phyloP scores from a whole-genome alignment of 2,888 invertebrate genomes.

The Erebia ligea region DNA sequence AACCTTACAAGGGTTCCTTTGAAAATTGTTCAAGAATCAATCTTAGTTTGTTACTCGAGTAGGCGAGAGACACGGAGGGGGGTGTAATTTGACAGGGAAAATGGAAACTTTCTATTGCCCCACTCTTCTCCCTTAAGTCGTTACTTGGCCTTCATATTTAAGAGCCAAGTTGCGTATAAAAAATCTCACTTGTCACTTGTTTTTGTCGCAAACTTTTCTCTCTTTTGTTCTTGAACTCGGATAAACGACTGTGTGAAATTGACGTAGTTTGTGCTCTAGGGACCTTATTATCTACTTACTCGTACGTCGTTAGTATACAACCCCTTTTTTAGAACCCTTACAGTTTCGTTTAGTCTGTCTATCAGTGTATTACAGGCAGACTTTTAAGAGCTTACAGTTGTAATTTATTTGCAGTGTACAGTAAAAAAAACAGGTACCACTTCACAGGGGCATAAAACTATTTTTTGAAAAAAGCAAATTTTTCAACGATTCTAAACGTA shows the following conservation, averaged over 20 bases:
- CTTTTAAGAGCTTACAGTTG: no score
- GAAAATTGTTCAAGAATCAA: slow-evolving; percentile 37
- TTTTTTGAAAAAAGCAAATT: no score
- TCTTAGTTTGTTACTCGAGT: slow-evolving; percentile 38
- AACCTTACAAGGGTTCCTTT: slow-evolving; percentile 13
- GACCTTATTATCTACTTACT: background rate
- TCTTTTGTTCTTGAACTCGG: slow-evolving; percentile 29
- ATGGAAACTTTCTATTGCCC: slow-evolving; percentile 59
- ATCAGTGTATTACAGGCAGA: no score
- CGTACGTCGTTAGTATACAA: background rate
- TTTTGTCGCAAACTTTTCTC: slow-evolving; percentile 24
- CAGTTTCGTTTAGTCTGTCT: no score
- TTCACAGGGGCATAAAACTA: no score
- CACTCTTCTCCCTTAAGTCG: slow-evolving; percentile 51
- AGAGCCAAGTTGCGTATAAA: slow-evolving; percentile 55
- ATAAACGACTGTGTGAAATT: slow-evolving; percentile 34
- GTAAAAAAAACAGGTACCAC: no score
- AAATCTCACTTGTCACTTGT: slow-evolving; percentile 36
- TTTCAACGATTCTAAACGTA: no score
- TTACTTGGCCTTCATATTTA: slow-evolving; percentile 50
- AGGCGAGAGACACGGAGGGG: slow-evolving; percentile 30
- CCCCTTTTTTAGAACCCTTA: background rate
- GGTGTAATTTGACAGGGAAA: slow-evolving; percentile 56
- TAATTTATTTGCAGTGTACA: no score
- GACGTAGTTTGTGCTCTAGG: slow-evolving; percentile 9